Evolutionary conservation across 2,113 vertebrate species (phyloP), one percentile per base, ranked within the genome.

Genomic region (Pseudorectes ferrugineus): DNA sequence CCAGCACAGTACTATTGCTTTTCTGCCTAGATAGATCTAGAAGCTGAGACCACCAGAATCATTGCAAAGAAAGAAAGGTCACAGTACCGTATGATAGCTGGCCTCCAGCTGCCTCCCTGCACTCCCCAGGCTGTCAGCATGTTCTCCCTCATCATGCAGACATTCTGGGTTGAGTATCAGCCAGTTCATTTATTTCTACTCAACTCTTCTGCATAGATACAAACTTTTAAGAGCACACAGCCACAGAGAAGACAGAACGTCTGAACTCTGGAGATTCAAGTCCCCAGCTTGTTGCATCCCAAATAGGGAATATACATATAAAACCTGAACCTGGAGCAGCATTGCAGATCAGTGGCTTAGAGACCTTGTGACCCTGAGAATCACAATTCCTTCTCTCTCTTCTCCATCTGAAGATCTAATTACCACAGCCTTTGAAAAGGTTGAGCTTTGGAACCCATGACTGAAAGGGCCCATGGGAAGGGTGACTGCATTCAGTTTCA

Each of bases 1-100:
- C 19, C 21, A 31, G 49, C 14, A 77, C 1, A 1, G 14, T 20
- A 38, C 15, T 58, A 36, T 0, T 3, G 16, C 16, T 66, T 58
- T 71, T 58, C 43, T 51, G 38, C 14, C 38, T 55, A 38, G 13
- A 21, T 0, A 45, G 9, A 35, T n/a, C 17, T 26, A 70, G 36
- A 40, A 28, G 17, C 12, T 40, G 11, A 40, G 31, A 45, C 35
- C 22, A n/a, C 18, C 20, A 52, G 20, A 81, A 85, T 3, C 9
- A 54, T 23, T 80, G 45, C 26, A 38, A 86, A 81, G 75, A 13
- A 9, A 22, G 26, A 29, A 63, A 76, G 8, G 12, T 22, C 71
- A 46, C 10, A 15, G 17, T 25, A 55, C 11, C 8, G 8, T 12
- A 40, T 5, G 33, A 63, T 0, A 83, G 62, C 43, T 55, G 25